Base-by-base conservation (phyloP, 2,113 vertebrate species). In the Ptilonorhynchus violaceus region DNA sequence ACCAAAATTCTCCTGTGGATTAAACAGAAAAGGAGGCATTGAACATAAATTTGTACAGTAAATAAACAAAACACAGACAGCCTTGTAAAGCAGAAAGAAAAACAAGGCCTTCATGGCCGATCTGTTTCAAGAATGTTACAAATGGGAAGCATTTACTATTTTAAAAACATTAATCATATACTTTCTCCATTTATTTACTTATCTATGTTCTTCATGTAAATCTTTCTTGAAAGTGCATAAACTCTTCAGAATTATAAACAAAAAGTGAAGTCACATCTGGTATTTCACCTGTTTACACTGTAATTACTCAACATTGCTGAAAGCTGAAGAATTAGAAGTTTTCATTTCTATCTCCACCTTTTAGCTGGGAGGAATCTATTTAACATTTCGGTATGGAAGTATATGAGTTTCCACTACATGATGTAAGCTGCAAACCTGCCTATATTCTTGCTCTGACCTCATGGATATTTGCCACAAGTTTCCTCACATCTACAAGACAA, bases 91-190 rank as follows among this genome's bases (percentile, higher is more conserved):
- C 79, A 89, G 88, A 87, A 98, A 97, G 93, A 94, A 97, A 98
- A 98, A 96, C 92, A 97, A 90, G 93, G 69, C 90, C 89, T 95
- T 79, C 81, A 64, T 35, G 68, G 87, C 88, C 66, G 80, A 84
- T 90, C 92, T 93, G 85, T 88, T 95, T 76, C 63, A 97, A 95
- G 96, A 97, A 98, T 92, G 93, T 92, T 96, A 96, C 89, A 94
- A 97, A 97, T 85, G 92, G 96, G 97, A 97, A 97, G 90, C 92
- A 96, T 98, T 98, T 97, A 96, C 92, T 97, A 87, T 98, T 98
- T 98, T 79, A 91, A 97, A 96, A 98, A 67, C 96, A 97, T 98
- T 96, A 96, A 98, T 98, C 96, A 98, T 92, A 96, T 84, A 90
- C 95, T 96, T 96, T 94, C 95, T 94, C 83, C 78, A 82, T 97